Conservation (phyloP, 2,888 invertebrate genomes). For the Hirtodrosophila cameraria region DNA sequence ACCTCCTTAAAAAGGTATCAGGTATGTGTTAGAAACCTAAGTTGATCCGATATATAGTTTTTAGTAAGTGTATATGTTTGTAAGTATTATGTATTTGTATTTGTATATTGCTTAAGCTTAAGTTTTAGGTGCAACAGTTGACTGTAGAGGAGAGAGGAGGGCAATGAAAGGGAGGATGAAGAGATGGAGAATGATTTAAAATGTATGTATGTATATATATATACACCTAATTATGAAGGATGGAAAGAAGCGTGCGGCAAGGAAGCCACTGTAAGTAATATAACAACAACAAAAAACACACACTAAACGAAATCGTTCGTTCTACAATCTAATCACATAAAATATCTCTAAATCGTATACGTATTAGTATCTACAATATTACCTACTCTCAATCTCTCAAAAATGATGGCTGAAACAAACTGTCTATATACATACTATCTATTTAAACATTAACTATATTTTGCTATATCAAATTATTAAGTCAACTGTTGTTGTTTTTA, state of each 20-base stretch:
- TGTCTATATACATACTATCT: slow-evolving; percentile 19
- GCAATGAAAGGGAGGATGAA: slow-evolving; percentile 30
- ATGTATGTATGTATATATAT: slow-evolving; percentile 30
- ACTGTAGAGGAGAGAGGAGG: slow-evolving; percentile 40
- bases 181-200: slow-evolving; percentile 26
- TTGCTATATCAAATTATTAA: slow-evolving; percentile 52
- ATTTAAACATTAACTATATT: slow-evolving; percentile 15
- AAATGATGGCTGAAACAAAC: slow-evolving; percentile 26
- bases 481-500: slow-evolving; percentile 66
- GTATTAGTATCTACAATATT: slow-evolving; percentile 43
- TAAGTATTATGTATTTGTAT: slow-evolving; percentile 49
- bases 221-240: slow-evolving; percentile 17
- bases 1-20: slow-evolving; percentile 35
- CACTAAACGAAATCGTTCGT: slow-evolving; percentile 50
- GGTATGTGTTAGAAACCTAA: slow-evolving; percentile 67
- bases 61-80: slow-evolving; percentile 51
- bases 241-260: slow-evolving; percentile 72
- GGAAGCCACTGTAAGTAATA: slow-evolving; percentile 82
- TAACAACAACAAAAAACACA: slow-evolving; percentile 26
- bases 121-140: slow-evolving; percentile 69
- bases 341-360: slow-evolving; percentile 38
- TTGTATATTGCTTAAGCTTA: slow-evolving; percentile 51
- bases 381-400: slow-evolving; percentile 54
- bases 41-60: slow-evolving; percentile 67
- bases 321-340: slow-evolving; percentile 44